Conservation (phyloP, 2,113 vertebrate species). For the Dascyllus trimaculatus region DNA sequence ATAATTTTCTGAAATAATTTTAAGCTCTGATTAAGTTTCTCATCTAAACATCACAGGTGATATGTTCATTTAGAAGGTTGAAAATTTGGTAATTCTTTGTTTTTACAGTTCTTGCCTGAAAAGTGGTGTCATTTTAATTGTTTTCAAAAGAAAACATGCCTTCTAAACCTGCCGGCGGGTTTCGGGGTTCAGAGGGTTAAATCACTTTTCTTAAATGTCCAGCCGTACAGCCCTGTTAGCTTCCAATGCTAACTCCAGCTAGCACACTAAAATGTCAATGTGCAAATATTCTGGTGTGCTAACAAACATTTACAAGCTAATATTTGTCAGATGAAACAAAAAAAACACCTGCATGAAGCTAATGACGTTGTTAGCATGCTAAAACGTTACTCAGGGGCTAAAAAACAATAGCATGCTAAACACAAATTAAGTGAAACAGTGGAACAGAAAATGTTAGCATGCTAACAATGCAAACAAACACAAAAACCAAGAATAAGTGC, state of each 20-base stretch:
- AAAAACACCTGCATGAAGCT: constrained; percentile 25
- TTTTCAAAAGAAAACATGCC: too few species aligned
- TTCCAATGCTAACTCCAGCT: constrained; percentile 16
- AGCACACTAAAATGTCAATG: neutral
- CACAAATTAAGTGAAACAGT: too few species aligned
- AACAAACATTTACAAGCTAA: constrained; percentile 17
- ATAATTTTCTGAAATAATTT: too few species aligned
- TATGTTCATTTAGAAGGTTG: too few species aligned
- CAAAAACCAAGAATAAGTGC: neutral
- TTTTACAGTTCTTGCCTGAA: too few species aligned
- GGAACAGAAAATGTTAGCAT: constrained; percentile 26
- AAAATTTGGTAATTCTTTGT: too few species aligned
- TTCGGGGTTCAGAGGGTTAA: neutral
- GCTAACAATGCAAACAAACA: constrained; percentile 35
- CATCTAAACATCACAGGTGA: too few species aligned
- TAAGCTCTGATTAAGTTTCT: too few species aligned
- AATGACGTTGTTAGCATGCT: constrained; percentile 53
- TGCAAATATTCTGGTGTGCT: constrained; percentile 5
- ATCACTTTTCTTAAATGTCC: neutral
- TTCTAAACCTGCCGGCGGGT: too few species aligned
- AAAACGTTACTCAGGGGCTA: constrained; percentile 52
- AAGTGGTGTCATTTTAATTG: too few species aligned
- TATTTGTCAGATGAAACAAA: neutral
- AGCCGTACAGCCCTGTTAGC: constrained; percentile 23
- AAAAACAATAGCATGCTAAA: constrained; percentile 36